Base-by-base conservation (phyloP, 2,113 vertebrate species). In the Pao palembangensis region DNA sequence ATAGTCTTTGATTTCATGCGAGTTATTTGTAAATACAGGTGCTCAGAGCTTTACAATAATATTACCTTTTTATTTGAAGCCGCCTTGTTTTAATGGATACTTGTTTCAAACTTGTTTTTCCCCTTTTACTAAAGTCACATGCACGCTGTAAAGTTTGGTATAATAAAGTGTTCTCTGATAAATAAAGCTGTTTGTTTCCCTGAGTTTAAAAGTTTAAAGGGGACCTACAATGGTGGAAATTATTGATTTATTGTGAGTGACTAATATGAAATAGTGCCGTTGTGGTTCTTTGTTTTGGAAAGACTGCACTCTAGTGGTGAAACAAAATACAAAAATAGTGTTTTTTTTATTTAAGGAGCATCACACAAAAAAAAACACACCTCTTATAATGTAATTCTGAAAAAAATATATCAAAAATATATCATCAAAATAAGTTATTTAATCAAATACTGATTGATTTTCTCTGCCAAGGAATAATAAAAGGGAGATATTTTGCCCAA, bases 351-450 rank as follows among this genome's bases (percentile, higher is more conserved):
- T 6, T 43, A 38, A 11, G 34, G 34, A 38, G 34, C 34, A 11
- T 38, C 2, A 38, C 10, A 38, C 8, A 38, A 38, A 38, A 28
- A 28, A 25, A 25, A 25, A 17, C 25, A 55, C 31, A 48, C 2
- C 8, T 58, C 17, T 55, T 46, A 54, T 0, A 19, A 8, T 38
- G 11, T 38, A 38, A 38, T 38, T 31, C 8, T 31, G 28, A 31
- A 31, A 3, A 38, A 23, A 23, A 28, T 0, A 17, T 56, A 1
- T 53, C n/a, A n/a, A n/a, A n/a, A n/a, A n/a, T 50, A 4, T 70
- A 79, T 82, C 61, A 82, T 78, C 56, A 58, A 60, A 55, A 79
- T 73, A 69, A 71, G n/a, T 75, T 73, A 75, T 73, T 66, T 12
- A 71, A 51, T 54, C 34, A 48, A 46, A 75, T 47, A 51, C 51